phyloP scores from a whole-genome alignment of 2,113 vertebrate species.

The Podarcis raffonei region DNA sequence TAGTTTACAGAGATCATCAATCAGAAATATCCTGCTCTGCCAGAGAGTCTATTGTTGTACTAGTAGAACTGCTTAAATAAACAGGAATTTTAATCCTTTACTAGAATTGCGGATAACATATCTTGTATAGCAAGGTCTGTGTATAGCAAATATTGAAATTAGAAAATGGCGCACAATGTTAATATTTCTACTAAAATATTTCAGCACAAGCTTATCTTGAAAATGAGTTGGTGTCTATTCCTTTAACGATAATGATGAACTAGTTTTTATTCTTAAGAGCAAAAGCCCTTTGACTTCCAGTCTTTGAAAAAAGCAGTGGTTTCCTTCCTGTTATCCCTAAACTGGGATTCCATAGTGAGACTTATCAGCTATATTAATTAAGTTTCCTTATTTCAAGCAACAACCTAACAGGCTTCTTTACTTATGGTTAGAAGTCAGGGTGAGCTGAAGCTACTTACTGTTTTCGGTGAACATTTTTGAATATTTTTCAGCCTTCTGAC shows the following conservation, averaged over 20 bases:
- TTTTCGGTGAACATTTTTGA: background rate
- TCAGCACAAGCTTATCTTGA: background rate
- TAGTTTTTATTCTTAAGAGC: background rate
- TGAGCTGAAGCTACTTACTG: too few species aligned
- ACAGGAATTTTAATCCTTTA: background rate
- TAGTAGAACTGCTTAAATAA: slow-evolving; percentile 32
- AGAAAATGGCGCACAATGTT: background rate
- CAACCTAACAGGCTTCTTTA: background rate
- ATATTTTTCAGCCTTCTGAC: background rate
- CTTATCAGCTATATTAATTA: background rate
- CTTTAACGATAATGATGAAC: background rate
- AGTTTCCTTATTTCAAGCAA: too few species aligned
- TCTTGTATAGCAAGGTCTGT: too few species aligned
- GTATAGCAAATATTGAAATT: background rate
- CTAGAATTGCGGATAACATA: background rate
- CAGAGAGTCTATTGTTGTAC: background rate
- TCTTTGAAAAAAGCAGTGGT: background rate
- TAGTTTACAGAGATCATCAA: slow-evolving; percentile 49
- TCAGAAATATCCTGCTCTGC: slow-evolving; percentile 40
- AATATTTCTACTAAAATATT: slow-evolving; percentile 1
- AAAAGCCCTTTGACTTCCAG: background rate
- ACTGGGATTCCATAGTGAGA: background rate
- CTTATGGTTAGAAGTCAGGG: background rate
- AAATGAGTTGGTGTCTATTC: background rate
- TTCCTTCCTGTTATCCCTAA: background rate